Percentiles rank a stretch among this genome's conserved stretches.
These are phyloP conservation scores for Xylocampa areola DNA, from an alignment of 2,888 invertebrate genomes.

Conservation along the genomic window DNA sequence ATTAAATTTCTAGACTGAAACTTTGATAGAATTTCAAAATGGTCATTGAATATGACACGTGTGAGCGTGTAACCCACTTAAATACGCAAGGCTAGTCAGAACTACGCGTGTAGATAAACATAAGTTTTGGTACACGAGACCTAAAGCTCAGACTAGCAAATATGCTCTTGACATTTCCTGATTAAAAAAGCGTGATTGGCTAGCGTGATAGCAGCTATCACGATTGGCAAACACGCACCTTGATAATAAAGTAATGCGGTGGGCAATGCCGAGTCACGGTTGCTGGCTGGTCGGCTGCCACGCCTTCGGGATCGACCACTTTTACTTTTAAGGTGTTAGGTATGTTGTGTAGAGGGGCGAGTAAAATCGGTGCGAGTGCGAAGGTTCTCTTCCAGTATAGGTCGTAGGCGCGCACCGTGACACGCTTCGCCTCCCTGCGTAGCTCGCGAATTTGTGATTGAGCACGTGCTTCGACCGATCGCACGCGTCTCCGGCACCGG, in stretches of 20 bases:
- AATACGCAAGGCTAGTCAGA: not conserved
- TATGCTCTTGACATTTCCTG: constrained; percentile 73
- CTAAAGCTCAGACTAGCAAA: constrained; percentile 40
- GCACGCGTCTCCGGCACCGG: constrained; percentile 40
- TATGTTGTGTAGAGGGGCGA: constrained; percentile 75
- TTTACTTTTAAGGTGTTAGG: constrained; percentile 81
- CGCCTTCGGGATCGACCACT: constrained; percentile 85
- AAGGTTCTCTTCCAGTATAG: constrained; percentile 67
- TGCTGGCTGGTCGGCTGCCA: constrained; percentile 64
- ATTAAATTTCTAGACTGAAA: not conserved
- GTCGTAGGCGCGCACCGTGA: constrained; percentile 67
- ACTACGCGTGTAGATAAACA: not conserved
- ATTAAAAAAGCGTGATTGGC: constrained; percentile 49
- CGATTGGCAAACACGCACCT: constrained; percentile 70
- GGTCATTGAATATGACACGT: not conserved
- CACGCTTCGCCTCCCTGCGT: constrained; percentile 67
- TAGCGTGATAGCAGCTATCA: constrained; percentile 55
- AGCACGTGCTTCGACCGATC: constrained; percentile 58
- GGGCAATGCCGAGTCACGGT: constrained; percentile 73
- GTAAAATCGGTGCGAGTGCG: constrained; percentile 67
- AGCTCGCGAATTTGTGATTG: constrained; percentile 64
- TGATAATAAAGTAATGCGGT: constrained; percentile 68
- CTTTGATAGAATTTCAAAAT: not conserved
- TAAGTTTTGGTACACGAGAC: constrained; percentile 12
- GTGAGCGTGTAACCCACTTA: not conserved